Evolutionary conservation across 2,113 vertebrate species (phyloP).

Genomic region (Solea solea): DNA sequence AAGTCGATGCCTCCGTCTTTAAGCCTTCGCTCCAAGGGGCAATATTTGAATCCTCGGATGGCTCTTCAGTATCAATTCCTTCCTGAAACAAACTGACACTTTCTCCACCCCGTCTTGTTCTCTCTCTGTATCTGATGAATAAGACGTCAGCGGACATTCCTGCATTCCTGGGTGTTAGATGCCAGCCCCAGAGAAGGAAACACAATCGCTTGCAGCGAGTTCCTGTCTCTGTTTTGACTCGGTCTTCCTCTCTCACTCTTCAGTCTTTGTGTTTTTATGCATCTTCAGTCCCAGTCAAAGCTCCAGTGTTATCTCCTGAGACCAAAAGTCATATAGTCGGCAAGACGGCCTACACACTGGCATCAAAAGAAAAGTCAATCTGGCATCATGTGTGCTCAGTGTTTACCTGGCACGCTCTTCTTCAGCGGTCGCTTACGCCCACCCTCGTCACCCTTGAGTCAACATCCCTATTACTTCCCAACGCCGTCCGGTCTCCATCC

Average conservation of each 20-base stretch:
- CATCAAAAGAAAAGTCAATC: conserved; percentile 16
- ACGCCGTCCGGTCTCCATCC: conserved; percentile 49
- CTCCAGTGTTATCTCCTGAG: neutral
- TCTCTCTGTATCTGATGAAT: conserved; percentile 39
- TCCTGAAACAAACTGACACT: conserved; percentile 52
- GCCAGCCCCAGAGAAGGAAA: conserved; percentile 74
- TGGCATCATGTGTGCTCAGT: conserved; percentile 16
- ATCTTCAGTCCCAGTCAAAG: neutral
- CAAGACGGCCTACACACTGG: neutral
- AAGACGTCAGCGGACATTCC: conserved; percentile 80
- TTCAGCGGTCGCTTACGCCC: conserved; percentile 42
- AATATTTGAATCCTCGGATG: conserved; percentile 64
- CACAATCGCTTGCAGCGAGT: conserved; percentile 23
- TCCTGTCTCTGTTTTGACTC: conserved; percentile 34
- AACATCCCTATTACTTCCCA: conserved; percentile 66
- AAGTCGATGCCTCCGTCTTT: conserved; percentile 26
- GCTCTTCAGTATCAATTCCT: conserved; percentile 54
- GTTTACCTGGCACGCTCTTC: conserved; percentile 60
- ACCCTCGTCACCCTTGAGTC: conserved; percentile 61
- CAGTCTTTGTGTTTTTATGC: conserved; percentile 4
- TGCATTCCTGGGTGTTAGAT: conserved; percentile 71
- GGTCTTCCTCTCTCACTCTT: conserved; percentile 17
- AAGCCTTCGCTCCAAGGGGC: conserved; percentile 23
- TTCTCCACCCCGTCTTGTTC: conserved; percentile 29
- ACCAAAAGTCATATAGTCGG: neutral